Evolutionary conservation across 2,888 invertebrate genomes (phyloP).

Genomic region (Bugula neritina): DNA sequence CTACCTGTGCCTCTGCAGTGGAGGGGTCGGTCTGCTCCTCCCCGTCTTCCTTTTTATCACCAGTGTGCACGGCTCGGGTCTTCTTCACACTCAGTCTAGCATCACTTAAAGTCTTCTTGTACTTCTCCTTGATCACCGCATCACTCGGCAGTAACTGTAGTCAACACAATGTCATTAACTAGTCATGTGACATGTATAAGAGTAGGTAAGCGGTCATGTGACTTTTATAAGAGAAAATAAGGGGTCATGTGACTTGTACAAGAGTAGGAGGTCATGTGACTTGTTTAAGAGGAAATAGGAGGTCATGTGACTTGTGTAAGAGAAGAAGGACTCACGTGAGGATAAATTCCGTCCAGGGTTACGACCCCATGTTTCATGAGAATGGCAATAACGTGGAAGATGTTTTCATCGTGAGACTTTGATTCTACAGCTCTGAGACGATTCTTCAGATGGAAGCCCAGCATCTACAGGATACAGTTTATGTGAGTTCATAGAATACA

Average conservation of each 20-base stretch:
- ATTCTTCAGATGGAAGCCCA: conserved; percentile 25
- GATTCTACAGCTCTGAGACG: neutral
- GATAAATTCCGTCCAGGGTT: conserved; percentile 77
- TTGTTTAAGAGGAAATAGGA: too few species aligned
- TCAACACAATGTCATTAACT: too few species aligned
- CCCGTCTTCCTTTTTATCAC: conserved; percentile 42
- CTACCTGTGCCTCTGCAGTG: neutral
- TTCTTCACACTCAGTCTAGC: conserved; percentile 68
- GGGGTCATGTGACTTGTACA: too few species aligned
- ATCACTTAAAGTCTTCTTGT: conserved; percentile 73
- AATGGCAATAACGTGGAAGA: conserved; percentile 70
- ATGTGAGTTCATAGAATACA: too few species aligned
- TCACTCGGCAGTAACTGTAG: conserved; percentile 80
- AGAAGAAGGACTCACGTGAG: conserved; percentile 82
- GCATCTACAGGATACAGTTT: conserved; percentile 3
- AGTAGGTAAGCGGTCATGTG: too few species aligned
- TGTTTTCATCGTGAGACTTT: neutral
- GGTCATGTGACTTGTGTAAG: too few species aligned
- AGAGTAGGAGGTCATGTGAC: too few species aligned
- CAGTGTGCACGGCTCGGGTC: conserved; percentile 58
- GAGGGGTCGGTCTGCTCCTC: conserved; percentile 31
- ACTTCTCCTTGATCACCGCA: conserved; percentile 69
- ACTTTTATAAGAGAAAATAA: too few species aligned
- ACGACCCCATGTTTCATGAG: conserved; percentile 82
- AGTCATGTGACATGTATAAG: too few species aligned